Percentiles rank a stretch among this genome's conserved stretches.
phyloP scores from a whole-genome alignment of 2,113 vertebrate species.

The Propithecus coquereli region DNA sequence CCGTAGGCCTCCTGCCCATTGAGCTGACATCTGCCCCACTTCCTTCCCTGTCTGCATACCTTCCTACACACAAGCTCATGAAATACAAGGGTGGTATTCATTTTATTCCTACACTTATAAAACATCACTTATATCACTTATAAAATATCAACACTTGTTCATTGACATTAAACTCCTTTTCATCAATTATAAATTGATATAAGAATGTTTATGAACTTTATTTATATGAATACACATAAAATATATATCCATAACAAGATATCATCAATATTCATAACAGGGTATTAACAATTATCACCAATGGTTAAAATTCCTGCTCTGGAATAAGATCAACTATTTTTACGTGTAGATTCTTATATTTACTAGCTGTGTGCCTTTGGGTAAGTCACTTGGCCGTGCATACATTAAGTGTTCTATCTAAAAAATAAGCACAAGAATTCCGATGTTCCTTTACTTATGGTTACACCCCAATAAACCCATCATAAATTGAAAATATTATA shows the following conservation, averaged over 20 bases:
- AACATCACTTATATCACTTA: neutral
- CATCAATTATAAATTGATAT: neutral
- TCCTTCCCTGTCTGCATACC: neutral
- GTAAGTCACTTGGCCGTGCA: neutral
- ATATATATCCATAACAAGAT: neutral
- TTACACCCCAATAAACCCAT: neutral
- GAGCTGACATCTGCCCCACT: neutral
- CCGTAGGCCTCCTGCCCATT: neutral
- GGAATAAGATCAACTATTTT: neutral
- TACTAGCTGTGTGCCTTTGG: neutral
- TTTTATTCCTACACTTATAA: neutral
- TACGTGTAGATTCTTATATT: neutral
- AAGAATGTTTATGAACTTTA: neutral
- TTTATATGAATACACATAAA: neutral
- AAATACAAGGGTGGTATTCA: accelerated
- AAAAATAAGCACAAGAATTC: neutral
- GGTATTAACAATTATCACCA: neutral
- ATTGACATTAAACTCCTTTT: neutral
- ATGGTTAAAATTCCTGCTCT: neutral
- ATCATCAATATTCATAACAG: neutral
- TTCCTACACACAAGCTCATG: neutral
- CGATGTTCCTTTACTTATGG: neutral
- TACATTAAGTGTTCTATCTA: neutral
- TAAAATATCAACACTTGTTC: neutral
- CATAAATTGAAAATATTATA: neutral